Conservation (phyloP, 2,888 invertebrate genomes). For the Rotaria magnacalcarata region DNA sequence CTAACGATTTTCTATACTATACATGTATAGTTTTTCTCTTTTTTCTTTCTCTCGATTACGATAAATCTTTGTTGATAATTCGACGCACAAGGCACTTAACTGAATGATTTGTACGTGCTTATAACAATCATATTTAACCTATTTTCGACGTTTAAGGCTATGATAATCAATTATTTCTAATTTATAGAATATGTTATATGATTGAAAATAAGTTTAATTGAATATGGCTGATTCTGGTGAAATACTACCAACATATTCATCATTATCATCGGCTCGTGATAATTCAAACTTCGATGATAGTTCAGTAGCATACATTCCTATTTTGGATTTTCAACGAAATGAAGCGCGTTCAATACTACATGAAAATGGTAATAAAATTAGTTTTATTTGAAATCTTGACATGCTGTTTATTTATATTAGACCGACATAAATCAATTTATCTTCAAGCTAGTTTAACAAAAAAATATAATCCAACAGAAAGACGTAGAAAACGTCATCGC, state of each 20-base stretch:
- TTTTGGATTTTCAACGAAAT: slow-evolving; percentile 26
- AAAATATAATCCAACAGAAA: slow-evolving; percentile 5
- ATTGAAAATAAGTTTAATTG: neutral
- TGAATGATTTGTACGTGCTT: neutral
- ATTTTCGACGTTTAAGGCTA: too few relatives aligned
- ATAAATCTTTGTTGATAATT: neutral
- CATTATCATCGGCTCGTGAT: neutral
- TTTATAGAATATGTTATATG: too few relatives aligned
- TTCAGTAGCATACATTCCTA: neutral
- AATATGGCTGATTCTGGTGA: neutral
- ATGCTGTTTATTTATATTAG: neutral
- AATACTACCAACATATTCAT: neutral
- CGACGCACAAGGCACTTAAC: neutral
- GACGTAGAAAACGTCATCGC: neutral
- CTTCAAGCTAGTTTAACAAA: neutral
- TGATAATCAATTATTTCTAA: too few relatives aligned
- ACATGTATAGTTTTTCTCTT: neutral
- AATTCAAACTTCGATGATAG: neutral
- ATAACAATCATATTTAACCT: neutral
- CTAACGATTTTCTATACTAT: neutral
- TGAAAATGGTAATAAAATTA: neutral
- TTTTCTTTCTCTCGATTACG: neutral
- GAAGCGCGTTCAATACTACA: neutral
- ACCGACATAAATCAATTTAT: slow-evolving; percentile 22
- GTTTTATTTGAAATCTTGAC: neutral